Base-by-base conservation (phyloP, 2,113 vertebrate species). In the Spea bombifrons region DNA sequence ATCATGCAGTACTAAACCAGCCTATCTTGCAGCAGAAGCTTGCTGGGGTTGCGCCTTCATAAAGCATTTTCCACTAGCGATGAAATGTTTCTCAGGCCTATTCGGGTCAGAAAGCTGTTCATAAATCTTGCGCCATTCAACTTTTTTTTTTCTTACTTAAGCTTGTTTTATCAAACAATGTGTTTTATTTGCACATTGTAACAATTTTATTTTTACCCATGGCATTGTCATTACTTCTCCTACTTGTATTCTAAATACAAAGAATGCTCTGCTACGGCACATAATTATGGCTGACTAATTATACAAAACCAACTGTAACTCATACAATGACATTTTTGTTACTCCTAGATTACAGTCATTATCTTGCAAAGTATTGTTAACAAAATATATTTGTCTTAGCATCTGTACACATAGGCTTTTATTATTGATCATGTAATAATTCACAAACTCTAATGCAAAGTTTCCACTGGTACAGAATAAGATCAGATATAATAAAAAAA, bases 331-430 rank as follows among this genome's bases (percentile, higher is more conserved):
- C 70, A 79, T 66, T 72, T 76, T 59, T 66, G 61, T 74, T 30
- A 8, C 15, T 45, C 47, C 61, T 43, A 68, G 78, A 80, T 80
- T 80, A 74, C 65, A 80, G 71, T 44, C 71, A 57, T 80, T 57
- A 61, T 17, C 71, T 48, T 5, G 71, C 17, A 43, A 10, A 13
- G 59, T 48, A 49, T 66, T 75, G 63, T 46, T 67, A 79, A 67
- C 49, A 10, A 61, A 79, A 30, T 61, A 79, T 73, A 49, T 67
- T 80, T 63, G 67, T 80, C 78, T 80, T 71, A 73, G 17, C 17
- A 52, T 44, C 46, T 71, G 55, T 57, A 61, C 64, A 67, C 30
- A 71, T 3, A 71, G 6, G 71, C 71, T 68, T 73, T 80, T 74
- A 48, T 73, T 73, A 79, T 70, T 17, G 47, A 49, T 52, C n/a